phyloP scores from a whole-genome alignment of 53 echinoderm and acorn worm genomes.

The Actinopyga echinites region DNA sequence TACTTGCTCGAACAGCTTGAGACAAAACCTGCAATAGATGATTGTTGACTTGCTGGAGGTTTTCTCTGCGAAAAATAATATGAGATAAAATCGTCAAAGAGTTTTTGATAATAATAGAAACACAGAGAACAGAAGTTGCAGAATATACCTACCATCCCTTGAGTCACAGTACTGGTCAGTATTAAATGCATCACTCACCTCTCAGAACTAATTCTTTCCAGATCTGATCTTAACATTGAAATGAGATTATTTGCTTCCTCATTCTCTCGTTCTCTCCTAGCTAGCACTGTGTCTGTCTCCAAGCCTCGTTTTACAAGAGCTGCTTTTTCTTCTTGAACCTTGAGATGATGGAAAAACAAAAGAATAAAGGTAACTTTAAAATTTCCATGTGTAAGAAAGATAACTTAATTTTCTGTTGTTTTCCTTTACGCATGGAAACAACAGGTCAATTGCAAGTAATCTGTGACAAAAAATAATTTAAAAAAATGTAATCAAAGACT shows the following conservation, averaged over 20 bases:
- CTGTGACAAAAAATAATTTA: no score
- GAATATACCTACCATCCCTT: no score
- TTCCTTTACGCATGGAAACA: no score
- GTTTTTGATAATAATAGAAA: no score
- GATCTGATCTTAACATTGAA: slow-evolving; percentile 80
- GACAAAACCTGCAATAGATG: slow-evolving; percentile 80
- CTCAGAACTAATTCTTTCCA: slow-evolving; percentile 70
- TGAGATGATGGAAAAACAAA: not conserved
- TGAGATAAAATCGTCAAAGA: not conserved
- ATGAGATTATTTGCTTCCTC: slow-evolving; percentile 84
- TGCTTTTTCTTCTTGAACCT: slow-evolving; percentile 86
- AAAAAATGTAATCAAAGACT: no score
- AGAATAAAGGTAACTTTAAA: no score
- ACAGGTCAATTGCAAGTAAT: no score
- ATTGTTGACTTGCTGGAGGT: slow-evolving; percentile 78
- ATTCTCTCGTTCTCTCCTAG: slow-evolving; percentile 82
- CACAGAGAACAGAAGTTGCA: no score
- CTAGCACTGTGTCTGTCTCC: slow-evolving; percentile 73
- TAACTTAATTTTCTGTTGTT: no score
- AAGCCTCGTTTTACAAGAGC: slow-evolving; percentile 62
- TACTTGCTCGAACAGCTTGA: slow-evolving; percentile 73
- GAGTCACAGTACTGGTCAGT: no score
- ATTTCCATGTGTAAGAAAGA: no score
- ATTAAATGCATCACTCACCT: slow-evolving; percentile 51
- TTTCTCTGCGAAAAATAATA: slow-evolving; percentile 51